Evolutionary conservation across 2,888 invertebrate genomes (phyloP).

Genomic region (Patella caerulea): DNA sequence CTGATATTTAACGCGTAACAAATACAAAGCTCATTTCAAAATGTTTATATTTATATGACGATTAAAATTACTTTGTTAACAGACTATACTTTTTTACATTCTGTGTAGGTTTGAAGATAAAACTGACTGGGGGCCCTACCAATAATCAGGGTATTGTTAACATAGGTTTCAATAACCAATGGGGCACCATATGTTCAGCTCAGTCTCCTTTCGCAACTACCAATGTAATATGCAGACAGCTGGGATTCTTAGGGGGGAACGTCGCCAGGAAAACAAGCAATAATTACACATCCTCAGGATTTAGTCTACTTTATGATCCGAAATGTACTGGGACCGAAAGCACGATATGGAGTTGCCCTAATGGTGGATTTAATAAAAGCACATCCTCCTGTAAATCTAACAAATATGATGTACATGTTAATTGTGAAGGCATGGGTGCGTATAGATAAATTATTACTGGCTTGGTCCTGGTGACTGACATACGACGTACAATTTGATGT

Average conservation of each 20-base stretch:
- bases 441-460: background rate
- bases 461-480: too few species aligned
- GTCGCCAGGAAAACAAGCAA: constrained; percentile 25
- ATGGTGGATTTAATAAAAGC: constrained; percentile 47
- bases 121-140: too few species aligned
- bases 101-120: too few species aligned
- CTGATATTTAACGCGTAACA: too few species aligned
- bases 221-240: constrained; percentile 25
- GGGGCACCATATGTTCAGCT: too few species aligned
- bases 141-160: too few species aligned
- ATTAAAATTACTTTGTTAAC: too few species aligned
- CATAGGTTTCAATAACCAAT: too few species aligned
- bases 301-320: constrained; percentile 48
- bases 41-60: too few species aligned
- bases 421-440: constrained; percentile 50
- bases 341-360: constrained; percentile 50
- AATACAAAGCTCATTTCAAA: too few species aligned
- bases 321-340: constrained; percentile 53
- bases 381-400: constrained; percentile 45
- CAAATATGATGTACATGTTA: constrained; percentile 50
- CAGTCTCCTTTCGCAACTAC: constrained; percentile 36
- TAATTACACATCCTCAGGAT: constrained; percentile 45
- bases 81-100: too few species aligned
- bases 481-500: background rate
- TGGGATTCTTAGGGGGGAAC: constrained; percentile 20